Evolutionary conservation across 37 sponge, comb jelly and placozoan species (phyloP).

Genomic region (Chondrosia reniformis): DNA sequence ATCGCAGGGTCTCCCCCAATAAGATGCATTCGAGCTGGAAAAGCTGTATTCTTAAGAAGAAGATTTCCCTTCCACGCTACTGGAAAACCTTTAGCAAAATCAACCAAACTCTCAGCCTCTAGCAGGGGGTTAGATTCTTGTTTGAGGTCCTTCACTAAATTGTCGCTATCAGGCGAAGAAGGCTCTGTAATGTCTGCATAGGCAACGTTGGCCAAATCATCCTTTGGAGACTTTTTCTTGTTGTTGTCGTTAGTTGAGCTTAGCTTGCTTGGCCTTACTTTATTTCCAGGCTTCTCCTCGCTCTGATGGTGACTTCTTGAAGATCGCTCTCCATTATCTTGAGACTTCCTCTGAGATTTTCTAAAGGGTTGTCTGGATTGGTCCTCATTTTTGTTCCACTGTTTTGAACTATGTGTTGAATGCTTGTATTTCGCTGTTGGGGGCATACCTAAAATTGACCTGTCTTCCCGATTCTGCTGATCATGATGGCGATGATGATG

Average conservation of each 20-base stretch:
- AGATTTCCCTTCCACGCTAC: slow-evolving; percentile 90
- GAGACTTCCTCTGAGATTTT: neutral
- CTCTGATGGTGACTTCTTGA: neutral
- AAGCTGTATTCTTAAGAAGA: slow-evolving; percentile 88
- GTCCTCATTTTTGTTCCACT: neutral
- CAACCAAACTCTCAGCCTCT: slow-evolving; percentile 49
- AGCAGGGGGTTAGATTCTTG: slow-evolving; percentile 10
- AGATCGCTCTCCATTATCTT: neutral
- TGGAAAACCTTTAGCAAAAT: slow-evolving; percentile 79
- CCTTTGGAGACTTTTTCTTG: slow-evolving; percentile 20
- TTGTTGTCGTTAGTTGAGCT: neutral
- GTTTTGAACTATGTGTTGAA: neutral
- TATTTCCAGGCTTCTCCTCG: neutral
- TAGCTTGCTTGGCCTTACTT: slow-evolving; percentile 8
- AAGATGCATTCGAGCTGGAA: slow-evolving; percentile 87
- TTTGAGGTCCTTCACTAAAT: slow-evolving; percentile 24
- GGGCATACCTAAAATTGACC: no score
- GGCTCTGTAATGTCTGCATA: slow-evolving; percentile 50
- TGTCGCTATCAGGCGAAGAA: slow-evolving; percentile 28
- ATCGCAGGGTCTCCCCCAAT: slow-evolving; percentile 86
- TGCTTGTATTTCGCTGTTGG: no score
- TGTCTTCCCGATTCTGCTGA: neutral
- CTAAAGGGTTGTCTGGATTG: neutral
- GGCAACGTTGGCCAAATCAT: neutral
- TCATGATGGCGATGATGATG: neutral